A percentile compares a stretch with the other conserved stretches of the same genome.
Evolutionary conservation across 2,888 invertebrate genomes (phyloP).

Genomic region (Phaonia tiefii): DNA sequence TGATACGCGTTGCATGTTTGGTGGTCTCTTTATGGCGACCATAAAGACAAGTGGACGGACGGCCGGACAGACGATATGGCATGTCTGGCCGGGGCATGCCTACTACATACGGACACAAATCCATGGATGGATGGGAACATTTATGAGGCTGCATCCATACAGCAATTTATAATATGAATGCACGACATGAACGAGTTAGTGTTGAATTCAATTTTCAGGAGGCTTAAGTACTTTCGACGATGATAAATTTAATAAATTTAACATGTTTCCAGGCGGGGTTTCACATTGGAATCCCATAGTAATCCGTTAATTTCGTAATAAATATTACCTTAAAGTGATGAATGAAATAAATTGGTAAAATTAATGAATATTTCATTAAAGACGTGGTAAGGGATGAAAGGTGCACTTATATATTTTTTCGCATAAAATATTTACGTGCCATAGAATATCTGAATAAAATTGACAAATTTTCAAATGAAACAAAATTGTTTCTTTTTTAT

Average conservation of each 20-base stretch:
- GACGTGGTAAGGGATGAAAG: no score
- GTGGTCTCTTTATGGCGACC: slow-evolving; percentile 21
- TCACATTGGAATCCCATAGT: slow-evolving; percentile 52
- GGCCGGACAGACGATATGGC: slow-evolving; percentile 2
- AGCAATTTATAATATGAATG: not conserved
- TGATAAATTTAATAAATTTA: slow-evolving; percentile 66
- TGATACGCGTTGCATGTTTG: slow-evolving; percentile 39
- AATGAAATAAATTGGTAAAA: slow-evolving; percentile 26
- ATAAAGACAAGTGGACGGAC: no score
- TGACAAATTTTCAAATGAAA: no score
- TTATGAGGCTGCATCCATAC: not conserved
- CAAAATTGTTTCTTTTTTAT: no score
- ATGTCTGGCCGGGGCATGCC: slow-evolving; percentile 11
- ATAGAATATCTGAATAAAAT: no score
- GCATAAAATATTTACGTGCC: no score
- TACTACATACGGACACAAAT: no score
- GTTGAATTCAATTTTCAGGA: slow-evolving; percentile 36
- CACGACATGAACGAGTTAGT: not conserved
- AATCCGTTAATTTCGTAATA: slow-evolving; percentile 60
- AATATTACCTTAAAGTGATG: slow-evolving; percentile 15
- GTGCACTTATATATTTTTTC: no score
- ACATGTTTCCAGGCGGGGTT: slow-evolving; percentile 61
- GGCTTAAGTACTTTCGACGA: slow-evolving; percentile 59
- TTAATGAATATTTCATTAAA: slow-evolving; percentile 8
- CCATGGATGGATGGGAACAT: slow-evolving; percentile 5